Conservation (phyloP, 2,797 vertebrate genomes). For the Thripadectes ignobilis region DNA sequence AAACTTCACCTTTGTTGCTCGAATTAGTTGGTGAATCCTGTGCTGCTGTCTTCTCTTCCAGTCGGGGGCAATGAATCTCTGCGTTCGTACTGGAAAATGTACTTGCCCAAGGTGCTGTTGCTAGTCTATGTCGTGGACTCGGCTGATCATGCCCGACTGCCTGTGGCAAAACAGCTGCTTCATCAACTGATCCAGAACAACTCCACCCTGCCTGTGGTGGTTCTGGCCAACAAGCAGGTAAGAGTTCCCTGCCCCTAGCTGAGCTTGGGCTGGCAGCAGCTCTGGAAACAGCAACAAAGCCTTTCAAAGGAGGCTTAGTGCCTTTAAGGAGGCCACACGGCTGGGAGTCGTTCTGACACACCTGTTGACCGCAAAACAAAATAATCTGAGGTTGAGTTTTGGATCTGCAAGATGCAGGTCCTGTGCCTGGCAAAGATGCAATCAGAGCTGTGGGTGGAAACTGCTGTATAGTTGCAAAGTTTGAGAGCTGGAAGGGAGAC, state of each 20-base stretch:
- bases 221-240: slow-evolving; percentile 98
- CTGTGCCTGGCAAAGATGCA: not conserved
- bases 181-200: slow-evolving; percentile 82
- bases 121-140: slow-evolving; percentile 94
- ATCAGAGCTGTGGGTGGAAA: not conserved
- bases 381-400: not conserved
- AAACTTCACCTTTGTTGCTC: not conserved
- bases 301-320: not conserved
- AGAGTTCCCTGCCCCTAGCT: slow-evolving; percentile 17
- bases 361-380: not conserved
- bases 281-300: not conserved
- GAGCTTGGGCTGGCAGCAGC: not conserved
- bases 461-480: not conserved
- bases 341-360: not conserved
- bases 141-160: slow-evolving; percentile 80
- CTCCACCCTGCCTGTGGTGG: slow-evolving; percentile 85
- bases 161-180: slow-evolving; percentile 85
- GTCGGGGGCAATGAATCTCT: slow-evolving; percentile 89
- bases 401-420: not conserved
- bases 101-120: slow-evolving; percentile 83
- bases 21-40: not conserved
- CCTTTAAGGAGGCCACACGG: not conserved
- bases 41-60: slow-evolving; percentile 65
- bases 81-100: slow-evolving; percentile 86
- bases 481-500: not conserved